Conservation (phyloP, 2,113 vertebrate genomes). For the Indri indri region DNA sequence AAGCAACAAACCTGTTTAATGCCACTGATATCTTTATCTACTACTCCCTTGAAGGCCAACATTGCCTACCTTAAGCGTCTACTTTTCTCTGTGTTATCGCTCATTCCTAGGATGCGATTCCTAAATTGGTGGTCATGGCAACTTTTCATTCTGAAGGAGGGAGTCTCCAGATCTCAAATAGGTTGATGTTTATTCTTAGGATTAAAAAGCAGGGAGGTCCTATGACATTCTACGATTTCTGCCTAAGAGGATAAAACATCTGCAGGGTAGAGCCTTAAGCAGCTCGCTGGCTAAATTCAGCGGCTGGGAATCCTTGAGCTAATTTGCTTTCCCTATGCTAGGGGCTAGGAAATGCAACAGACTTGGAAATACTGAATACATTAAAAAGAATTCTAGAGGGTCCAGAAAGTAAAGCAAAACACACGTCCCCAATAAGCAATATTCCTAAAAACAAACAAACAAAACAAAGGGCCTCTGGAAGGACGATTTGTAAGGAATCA, state of each 20-base stretch:
- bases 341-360: constrained; percentile 54
- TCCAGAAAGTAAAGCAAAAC: constrained; percentile 44
- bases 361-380: constrained; percentile 61
- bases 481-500: constrained; percentile 62
- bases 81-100: not conserved
- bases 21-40: not conserved
- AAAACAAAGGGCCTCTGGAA: constrained; percentile 53
- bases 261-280: constrained; percentile 74
- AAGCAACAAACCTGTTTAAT: not conserved
- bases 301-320: constrained; percentile 76
- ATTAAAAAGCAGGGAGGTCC: constrained; percentile 81
- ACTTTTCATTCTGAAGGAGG: constrained; percentile 69
- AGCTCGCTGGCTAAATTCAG: constrained; percentile 65
- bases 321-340: constrained; percentile 71
- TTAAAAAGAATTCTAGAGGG: constrained; percentile 63
- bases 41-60: not conserved
- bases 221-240: constrained; percentile 70
- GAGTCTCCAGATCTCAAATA: constrained; percentile 79
- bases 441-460: constrained; percentile 47
- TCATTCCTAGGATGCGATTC: constrained; percentile 53
- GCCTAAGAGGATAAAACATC: constrained; percentile 80
- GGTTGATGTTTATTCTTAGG: constrained; percentile 85
- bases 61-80: not conserved
- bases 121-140: constrained; percentile 78
- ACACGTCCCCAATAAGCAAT: not conserved